Conservation (phyloP, 2,888 invertebrate species). For the Cryptophagus acutangulus region DNA sequence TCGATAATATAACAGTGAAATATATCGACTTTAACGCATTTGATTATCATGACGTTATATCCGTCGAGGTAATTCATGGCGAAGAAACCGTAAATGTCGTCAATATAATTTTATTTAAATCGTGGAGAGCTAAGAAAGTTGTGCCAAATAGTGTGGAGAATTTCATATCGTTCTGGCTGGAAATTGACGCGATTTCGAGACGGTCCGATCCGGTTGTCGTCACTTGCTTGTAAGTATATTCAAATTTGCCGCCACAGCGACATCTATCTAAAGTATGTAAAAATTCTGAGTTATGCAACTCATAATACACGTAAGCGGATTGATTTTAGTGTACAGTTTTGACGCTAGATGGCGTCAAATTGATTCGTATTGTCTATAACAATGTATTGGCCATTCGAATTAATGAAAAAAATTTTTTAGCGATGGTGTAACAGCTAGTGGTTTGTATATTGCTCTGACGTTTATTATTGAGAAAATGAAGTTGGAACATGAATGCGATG, state of each 20-base stretch:
- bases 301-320: too few relatives aligned
- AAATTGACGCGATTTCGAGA: conserved; percentile 38
- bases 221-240: conserved; percentile 46
- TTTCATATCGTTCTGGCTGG: conserved; percentile 42
- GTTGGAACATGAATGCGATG: conserved; percentile 50
- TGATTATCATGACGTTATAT: conserved; percentile 3
- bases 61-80: conserved; percentile 12
- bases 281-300: too few relatives aligned
- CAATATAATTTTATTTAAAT: conserved; percentile 33
- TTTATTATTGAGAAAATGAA: conserved; percentile 51
- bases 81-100: conserved; percentile 2
- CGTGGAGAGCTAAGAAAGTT: conserved; percentile 33
- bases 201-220: conserved; percentile 39
- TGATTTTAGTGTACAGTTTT: too few relatives aligned
- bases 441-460: conserved; percentile 47
- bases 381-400: background rate
- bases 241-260: too few relatives aligned
- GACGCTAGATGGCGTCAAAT: too few relatives aligned
- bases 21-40: conserved; percentile 2
- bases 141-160: conserved; percentile 32
- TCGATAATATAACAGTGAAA: conserved; percentile 31
- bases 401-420: conserved; percentile 35
- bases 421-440: conserved; percentile 49
- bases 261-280: too few relatives aligned
- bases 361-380: too few relatives aligned